Base-by-base conservation (phyloP, 2,888 invertebrate genomes). In the Lucinisca nassula region DNA sequence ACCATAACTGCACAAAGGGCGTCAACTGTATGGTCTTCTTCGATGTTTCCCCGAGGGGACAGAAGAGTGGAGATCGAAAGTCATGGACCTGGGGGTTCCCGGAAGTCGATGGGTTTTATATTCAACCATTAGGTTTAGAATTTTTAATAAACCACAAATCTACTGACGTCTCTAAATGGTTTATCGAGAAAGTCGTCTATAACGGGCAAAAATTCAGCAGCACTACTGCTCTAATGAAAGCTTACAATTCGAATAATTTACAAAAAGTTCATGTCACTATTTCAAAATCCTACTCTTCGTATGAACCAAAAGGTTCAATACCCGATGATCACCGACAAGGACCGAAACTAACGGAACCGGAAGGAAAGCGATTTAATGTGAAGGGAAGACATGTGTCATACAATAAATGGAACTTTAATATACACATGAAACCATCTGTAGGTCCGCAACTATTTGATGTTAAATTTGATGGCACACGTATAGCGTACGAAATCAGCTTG, bases 331-430 rank as follows among this genome's bases (percentile, higher is more conserved):
- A 84, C 0, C 30, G 17, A 32, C 86, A 89, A 32, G 95, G 94
- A 8, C 95, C 95, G 1, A 84, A 89, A 3, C 75, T 92, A 8
- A 84, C 86, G 51, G 94, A 94, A 82, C 94, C 95, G 1, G 94
- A 93, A 21, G 95, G 95, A 21, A 90, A 92, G 30, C 91, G 95
- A n/a, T 95, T 91, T 86, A 83, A 79, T 0, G 91, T 95, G 0
- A 80, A 92, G 51, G 95, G 94, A 0, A 93, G 93, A 40, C 92
- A 88, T 24, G 92, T 95, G 0, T 75, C 82, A 2, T 95, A 95
- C 85, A 90, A 92, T 58, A 93, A 93, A 45, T 95, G 95, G 95
- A 87, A 90, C 45, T 95, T 95, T 79, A 85, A 93, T 77, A 92
- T 92, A 79, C 86, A 91, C 24, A 92, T 93, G 87, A 79, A 90